Evolutionary conservation across 2,113 vertebrate genomes (phyloP).

Genomic region (Cottus gobio): DNA sequence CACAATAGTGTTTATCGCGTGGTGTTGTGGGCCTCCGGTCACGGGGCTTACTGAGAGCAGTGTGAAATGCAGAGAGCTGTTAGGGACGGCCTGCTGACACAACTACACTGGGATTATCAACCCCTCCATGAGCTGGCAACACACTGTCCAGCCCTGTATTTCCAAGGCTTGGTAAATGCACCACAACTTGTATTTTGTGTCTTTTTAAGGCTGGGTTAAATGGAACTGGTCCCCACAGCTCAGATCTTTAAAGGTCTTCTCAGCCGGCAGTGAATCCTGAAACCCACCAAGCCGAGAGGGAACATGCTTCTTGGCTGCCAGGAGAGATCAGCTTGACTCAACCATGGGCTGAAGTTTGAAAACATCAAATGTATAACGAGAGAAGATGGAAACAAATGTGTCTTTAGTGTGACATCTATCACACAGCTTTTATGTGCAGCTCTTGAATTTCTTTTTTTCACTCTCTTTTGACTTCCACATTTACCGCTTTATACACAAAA

Average conservation of each 20-base stretch:
- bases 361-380: background rate
- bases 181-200: background rate
- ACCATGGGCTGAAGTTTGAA: no score
- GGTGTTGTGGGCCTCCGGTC: slow-evolving; percentile 17
- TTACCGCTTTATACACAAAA: no score
- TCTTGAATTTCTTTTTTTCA: no score
- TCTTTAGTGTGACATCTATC: background rate
- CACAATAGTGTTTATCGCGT: slow-evolving; percentile 1
- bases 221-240: background rate
- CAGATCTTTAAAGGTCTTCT: background rate
- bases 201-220: background rate
- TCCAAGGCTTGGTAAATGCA: background rate
- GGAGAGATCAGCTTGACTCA: no score
- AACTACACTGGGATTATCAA: background rate
- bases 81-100: background rate
- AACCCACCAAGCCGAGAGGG: background rate
- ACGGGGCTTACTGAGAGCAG: slow-evolving; percentile 10
- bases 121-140: background rate
- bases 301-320: background rate
- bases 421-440: background rate
- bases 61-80: no score
- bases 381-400: background rate
- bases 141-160: no score
- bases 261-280: background rate
- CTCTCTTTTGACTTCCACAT: no score